Evolutionary conservation across 2,888 invertebrate species (phyloP).

Genomic region (Callinectes sapidus): DNA sequence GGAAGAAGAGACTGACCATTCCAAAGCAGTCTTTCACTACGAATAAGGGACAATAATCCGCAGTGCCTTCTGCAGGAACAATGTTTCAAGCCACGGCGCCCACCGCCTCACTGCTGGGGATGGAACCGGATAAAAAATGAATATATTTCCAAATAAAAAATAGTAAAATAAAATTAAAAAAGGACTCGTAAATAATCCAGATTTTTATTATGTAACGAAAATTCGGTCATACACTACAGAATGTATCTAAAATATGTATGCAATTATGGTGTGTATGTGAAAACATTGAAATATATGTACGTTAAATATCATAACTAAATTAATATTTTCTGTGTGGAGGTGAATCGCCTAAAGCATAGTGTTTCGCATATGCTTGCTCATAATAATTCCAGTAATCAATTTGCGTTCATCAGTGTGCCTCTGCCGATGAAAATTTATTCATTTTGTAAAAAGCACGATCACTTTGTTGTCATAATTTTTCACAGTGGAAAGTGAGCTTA

Average conservation of each 20-base stretch:
- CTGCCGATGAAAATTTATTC: conserved; percentile 29
- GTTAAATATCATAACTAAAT: conserved; percentile 38
- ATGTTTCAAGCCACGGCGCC: not conserved
- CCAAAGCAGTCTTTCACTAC: not conserved
- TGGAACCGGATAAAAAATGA: not conserved
- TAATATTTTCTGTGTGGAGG: conserved; percentile 26
- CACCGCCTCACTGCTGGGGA: not conserved
- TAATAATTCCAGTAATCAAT: conserved; percentile 36
- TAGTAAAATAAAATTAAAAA: not conserved
- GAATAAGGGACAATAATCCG: not conserved
- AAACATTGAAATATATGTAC: conserved; percentile 43
- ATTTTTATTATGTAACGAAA: conserved; percentile 35
- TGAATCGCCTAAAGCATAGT: conserved; percentile 29
- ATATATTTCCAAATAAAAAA: not conserved
- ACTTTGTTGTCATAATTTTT: conserved; percentile 46
- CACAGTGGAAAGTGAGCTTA: conserved; percentile 47
- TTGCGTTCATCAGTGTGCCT: conserved; percentile 33
- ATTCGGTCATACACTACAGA: conserved; percentile 27
- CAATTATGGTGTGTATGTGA: conserved; percentile 40
- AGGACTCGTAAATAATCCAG: conserved; percentile 17
- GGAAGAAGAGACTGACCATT: not conserved
- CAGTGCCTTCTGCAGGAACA: conserved; percentile 7
- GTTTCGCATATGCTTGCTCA: conserved; percentile 31
- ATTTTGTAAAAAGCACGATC: conserved; percentile 37
- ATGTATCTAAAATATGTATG: conserved; percentile 37